These are phyloP conservation scores for Brenthis daphne DNA, from an alignment of 2,888 invertebrate species.

Conservation along the genomic window DNA sequence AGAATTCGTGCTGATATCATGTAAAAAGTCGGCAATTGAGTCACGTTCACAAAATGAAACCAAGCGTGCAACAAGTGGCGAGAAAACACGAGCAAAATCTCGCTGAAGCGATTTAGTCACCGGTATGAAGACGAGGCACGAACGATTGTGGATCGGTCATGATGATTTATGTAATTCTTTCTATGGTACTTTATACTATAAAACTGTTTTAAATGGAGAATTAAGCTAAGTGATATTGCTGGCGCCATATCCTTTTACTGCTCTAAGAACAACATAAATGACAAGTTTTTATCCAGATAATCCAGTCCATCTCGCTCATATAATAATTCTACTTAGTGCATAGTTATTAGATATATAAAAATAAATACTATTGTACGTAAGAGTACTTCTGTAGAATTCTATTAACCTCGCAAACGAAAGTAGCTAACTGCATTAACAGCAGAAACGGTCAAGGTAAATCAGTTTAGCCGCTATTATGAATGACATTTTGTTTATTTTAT, in stretches of 20 bases:
- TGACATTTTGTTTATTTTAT: slow-evolving; percentile 38
- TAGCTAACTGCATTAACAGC: slow-evolving; percentile 54
- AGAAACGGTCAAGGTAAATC: slow-evolving; percentile 71
- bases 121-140: slow-evolving; percentile 30
- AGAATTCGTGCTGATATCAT: slow-evolving; percentile 51
- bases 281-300: background rate
- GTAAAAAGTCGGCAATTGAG: slow-evolving; percentile 65
- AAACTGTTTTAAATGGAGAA: slow-evolving; percentile 48
- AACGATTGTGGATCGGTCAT: slow-evolving; percentile 24
- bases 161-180: slow-evolving; percentile 49
- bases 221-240: slow-evolving; percentile 40
- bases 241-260: slow-evolving; percentile 3
- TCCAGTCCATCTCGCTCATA: no score
- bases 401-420: slow-evolving; percentile 73
- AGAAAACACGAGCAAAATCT: slow-evolving; percentile 55
- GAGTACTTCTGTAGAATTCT: slow-evolving; percentile 47
- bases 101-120: slow-evolving; percentile 47
- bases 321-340: no score
- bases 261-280: background rate
- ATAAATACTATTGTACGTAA: background rate
- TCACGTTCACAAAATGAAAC: slow-evolving; percentile 61
- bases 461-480: slow-evolving; percentile 48
- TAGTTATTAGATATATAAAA: no score
- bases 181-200: slow-evolving; percentile 42
- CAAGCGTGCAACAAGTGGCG: slow-evolving; percentile 68